Evolutionary conservation across 2,113 vertebrate genomes (phyloP).

Genomic region (Hyperoodon ampullatus): DNA sequence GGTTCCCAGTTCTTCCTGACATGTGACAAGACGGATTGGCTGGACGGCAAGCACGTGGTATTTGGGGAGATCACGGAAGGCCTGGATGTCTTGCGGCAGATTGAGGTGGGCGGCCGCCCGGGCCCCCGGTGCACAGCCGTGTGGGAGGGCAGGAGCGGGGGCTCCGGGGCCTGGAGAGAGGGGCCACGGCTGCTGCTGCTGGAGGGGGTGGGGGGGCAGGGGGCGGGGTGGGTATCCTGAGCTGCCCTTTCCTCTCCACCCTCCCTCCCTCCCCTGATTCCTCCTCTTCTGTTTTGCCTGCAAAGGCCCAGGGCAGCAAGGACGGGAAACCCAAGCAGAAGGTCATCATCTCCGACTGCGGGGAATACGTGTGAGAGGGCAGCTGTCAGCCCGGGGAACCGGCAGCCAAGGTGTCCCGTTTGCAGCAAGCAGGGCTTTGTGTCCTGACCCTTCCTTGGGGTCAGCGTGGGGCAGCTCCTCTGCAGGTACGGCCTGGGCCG

Average conservation of each 20-base stretch:
- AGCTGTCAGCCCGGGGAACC: not conserved
- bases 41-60: slow-evolving; percentile 96
- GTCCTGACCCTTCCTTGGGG: fast-evolving
- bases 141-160: not conserved
- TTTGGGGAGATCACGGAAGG: slow-evolving; percentile 97
- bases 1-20: slow-evolving; percentile 98
- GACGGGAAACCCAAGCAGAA: slow-evolving; percentile 97
- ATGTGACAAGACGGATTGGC: slow-evolving; percentile 95
- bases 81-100: slow-evolving; percentile 92
- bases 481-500: fast-evolving
- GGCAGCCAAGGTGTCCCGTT: not conserved
- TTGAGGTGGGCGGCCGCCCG: slow-evolving; percentile 86
- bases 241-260: not conserved
- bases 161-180: not conserved
- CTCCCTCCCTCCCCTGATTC: not conserved
- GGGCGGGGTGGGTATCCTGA: too few relatives aligned
- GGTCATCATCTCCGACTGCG: slow-evolving; percentile 96
- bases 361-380: slow-evolving; percentile 89
- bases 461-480: not conserved
- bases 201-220: not conserved
- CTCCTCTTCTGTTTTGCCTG: not conserved
- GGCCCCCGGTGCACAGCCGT: not conserved
- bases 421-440: not conserved
- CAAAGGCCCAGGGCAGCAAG: slow-evolving; percentile 94
- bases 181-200: not conserved